Evolutionary conservation across 2,797 vertebrate species (phyloP).

Genomic region (Lophotriccus pileatus): DNA sequence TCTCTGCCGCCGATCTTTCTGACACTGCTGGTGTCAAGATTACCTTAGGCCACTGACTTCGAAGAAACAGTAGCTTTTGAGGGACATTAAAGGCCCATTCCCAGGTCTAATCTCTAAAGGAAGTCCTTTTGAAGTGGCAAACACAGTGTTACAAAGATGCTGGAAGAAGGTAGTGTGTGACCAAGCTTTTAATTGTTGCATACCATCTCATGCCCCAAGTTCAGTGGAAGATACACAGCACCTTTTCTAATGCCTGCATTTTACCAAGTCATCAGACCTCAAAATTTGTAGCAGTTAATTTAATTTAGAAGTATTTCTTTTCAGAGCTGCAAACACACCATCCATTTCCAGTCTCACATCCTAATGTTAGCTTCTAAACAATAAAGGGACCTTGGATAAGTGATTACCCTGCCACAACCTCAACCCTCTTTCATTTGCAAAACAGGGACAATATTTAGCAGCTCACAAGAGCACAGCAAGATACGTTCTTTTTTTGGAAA

Average conservation of each 20-base stretch:
- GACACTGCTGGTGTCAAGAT: not conserved
- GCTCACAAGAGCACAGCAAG: not conserved
- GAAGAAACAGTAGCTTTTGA: not conserved
- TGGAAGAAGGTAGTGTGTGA: not conserved
- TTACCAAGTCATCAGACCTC: not conserved
- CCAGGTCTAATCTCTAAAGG: not conserved
- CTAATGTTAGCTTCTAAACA: not conserved
- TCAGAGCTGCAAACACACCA: not conserved
- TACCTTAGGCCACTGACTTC: not conserved
- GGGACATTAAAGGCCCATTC: not conserved
- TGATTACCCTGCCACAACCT: not conserved
- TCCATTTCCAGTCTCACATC: not conserved
- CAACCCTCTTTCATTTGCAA: not conserved
- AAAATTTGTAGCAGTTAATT: not conserved
- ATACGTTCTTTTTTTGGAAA: not conserved
- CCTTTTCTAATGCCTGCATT: not conserved
- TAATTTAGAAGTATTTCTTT: not conserved
- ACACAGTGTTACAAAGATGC: not conserved
- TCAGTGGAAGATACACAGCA: accelerated
- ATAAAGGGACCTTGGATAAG: not conserved
- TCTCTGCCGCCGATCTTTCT: not conserved
- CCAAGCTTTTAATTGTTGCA: not conserved
- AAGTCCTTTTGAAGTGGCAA: not conserved
- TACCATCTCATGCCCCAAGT: not conserved
- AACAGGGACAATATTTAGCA: not conserved